These are phyloP conservation scores for Atractosteus spatula DNA, from an alignment of 2,113 vertebrate genomes.

Conservation along the genomic window DNA sequence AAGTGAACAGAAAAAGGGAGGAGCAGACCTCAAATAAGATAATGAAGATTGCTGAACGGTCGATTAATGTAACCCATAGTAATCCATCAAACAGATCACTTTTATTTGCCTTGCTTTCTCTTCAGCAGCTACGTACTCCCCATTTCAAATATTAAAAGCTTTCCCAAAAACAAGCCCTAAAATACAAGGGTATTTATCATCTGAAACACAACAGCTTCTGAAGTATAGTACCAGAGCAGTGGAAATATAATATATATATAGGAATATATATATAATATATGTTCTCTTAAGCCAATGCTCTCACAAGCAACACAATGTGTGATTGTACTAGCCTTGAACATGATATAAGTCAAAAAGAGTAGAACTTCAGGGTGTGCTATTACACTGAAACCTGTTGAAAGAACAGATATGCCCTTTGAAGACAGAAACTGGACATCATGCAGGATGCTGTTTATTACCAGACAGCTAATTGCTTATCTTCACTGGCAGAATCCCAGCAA, in stretches of 20 bases:
- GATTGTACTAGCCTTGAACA: background rate
- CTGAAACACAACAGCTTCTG: background rate
- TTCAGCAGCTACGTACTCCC: background rate
- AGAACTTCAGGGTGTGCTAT: background rate
- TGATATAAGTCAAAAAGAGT: background rate
- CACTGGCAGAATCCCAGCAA: constrained; percentile 41
- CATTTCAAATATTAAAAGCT: constrained; percentile 5
- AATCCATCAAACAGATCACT: constrained; percentile 52
- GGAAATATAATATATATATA: background rate
- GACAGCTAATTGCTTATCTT: constrained; percentile 44
- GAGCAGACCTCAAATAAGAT: constrained; percentile 57
- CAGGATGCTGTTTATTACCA: constrained; percentile 48
- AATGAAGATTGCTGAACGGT: constrained; percentile 52
- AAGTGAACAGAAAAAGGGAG: constrained; percentile 52
- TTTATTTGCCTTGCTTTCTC: constrained; percentile 32
- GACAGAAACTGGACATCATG: constrained; percentile 26
- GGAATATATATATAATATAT: background rate
- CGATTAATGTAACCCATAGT: constrained; percentile 57
- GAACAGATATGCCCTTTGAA: constrained; percentile 35
- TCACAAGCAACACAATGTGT: background rate
- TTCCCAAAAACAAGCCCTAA: background rate
- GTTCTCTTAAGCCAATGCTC: background rate
- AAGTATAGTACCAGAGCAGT: background rate
- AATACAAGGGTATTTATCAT: background rate
- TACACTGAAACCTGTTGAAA: constrained; percentile 29